Base-by-base conservation (phyloP, 2,113 vertebrate genomes). In the Alethe diademata region DNA sequence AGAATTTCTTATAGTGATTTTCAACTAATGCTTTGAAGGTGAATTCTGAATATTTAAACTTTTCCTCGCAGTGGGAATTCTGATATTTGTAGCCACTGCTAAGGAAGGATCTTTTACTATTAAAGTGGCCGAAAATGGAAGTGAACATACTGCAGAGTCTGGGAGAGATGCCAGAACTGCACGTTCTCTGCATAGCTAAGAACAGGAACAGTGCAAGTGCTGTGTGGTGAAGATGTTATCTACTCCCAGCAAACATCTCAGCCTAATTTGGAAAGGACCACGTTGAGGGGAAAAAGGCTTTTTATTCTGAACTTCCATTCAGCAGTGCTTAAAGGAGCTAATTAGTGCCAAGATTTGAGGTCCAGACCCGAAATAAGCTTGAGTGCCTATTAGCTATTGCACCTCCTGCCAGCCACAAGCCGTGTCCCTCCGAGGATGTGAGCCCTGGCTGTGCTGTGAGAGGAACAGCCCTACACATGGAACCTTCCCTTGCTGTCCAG, bases 21-120 rank as follows among this genome's bases (percentile, higher is more conserved):
- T 97, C 92, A 96, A 53, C 88, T 93, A 72, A 83, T 88, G 50
- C 85, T 96, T 97, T 96, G 88, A 97, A 97, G 90, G 62, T 86
- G 69, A 83, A 92, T 96, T 96, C 89, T 94, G 95, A 96, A 97
- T 97, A 95, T 88, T 96, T 96, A 85, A 93, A 96, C 38, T 79
- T 83, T 83, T 90, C 81, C 92, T 90, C 91, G 78, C 93, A 96
- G 86, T 95, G 84, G 91, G 94, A 97, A 90, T 96, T 96, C 96
- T 95, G 92, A 73, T 96, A 97, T 94, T 97, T 96, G 92, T 86
- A 97, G 90, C 93, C 61, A 75, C 51, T 91, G 86, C 78, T 62
- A 96, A 90, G 45, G 78, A 86, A 96, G 58, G 76, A 61, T 95
- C 75, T 96, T 97, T 91, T 85, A 88, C 92, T 94, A 86, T 84